Evolutionary conservation across 1,140 invertebrate species (phyloP), one percentile per base, ranked within the genome.

Genomic region (Dreissena polymorpha): DNA sequence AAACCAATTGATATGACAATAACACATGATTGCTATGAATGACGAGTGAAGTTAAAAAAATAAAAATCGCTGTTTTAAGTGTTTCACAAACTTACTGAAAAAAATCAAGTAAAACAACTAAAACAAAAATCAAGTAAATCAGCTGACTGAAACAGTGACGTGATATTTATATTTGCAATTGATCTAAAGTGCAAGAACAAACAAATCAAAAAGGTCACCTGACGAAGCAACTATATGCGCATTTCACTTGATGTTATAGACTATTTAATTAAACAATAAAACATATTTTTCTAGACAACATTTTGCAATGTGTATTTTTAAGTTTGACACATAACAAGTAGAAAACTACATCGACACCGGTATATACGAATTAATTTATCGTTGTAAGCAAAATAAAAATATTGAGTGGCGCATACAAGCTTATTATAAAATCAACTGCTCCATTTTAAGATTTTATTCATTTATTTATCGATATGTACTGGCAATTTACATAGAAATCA

Each of bases 311-410:
- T 29, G 21, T 39, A 49, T 60, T 29, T 60, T n/a, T 60, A 23
- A 49, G 50, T 53, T 73, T 63, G 78, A 80, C 78, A 80, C 78
- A 80, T 80, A 49, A 64, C 63, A 29, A 6, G 53, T 53, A 70
- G 55, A 63, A 63, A 71, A 23, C 39, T 72, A 60, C 27, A 14
- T 21, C 0, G 13, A 65, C 78, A 80, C 78, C 78, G 78, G 25
- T 70, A 29, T 6, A 18, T 14, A 25, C 57, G 49, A 65, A 51
- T 39, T 39, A 39, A 39, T 3, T 50, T 79, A 39, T 29, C 76
- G 67, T 69, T 25, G 68, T 39, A n/a, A 51, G 29, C n/a, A 2
- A 51, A 13, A 29, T n/a, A 55, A 21, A 57, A 0, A 60, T 57
- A 53, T 23, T 70, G 68, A 14, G 55, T 68, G 49, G 68, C 76